Percentiles rank a stretch among this genome's conserved stretches.
phyloP scores from a whole-genome alignment of 1,140 invertebrate genomes.

The Heliconius eleuchia region DNA sequence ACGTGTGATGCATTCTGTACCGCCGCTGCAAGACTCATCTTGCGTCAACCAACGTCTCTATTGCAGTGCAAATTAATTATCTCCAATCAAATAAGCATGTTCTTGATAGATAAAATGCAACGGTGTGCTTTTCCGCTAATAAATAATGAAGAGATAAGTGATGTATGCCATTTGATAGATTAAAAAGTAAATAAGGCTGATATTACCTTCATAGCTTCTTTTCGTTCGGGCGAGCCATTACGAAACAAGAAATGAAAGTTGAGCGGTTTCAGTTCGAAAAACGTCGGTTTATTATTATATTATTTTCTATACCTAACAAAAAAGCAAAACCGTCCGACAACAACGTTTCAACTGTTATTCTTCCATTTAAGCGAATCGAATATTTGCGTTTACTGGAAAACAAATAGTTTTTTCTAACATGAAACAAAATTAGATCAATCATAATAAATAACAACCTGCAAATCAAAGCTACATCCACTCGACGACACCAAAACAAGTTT shows the following conservation, averaged over 20 bases:
- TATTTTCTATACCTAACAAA: background rate
- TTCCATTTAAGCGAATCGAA: background rate
- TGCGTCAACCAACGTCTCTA: slow-evolving; percentile 29
- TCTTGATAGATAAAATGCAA: slow-evolving; percentile 17
- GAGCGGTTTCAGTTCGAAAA: slow-evolving; percentile 62
- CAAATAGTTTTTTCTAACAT: background rate
- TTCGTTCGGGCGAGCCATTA: slow-evolving; percentile 69
- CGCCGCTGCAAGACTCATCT: slow-evolving; percentile 27
- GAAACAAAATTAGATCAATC: background rate
- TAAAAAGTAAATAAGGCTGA: slow-evolving; percentile 52
- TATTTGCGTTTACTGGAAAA: background rate
- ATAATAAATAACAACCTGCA: background rate
- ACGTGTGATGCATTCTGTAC: slow-evolving; percentile 47
- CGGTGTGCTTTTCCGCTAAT: slow-evolving; percentile 11
- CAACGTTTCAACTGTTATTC: background rate
- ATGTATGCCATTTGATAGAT: background rate
- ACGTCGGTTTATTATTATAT: slow-evolving; percentile 42
- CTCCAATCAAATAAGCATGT: slow-evolving; percentile 6
- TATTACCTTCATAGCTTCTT: slow-evolving; percentile 54
- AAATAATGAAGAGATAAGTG: background rate
- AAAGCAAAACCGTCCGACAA: background rate
- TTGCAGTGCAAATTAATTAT: slow-evolving; percentile 28
- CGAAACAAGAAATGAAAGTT: slow-evolving; percentile 79
- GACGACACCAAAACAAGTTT: slow-evolving; percentile 9
- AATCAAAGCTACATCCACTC: background rate